These are phyloP conservation scores for Alosa alosa DNA, from an alignment of 2,113 vertebrate genomes.

Conservation along the genomic window DNA sequence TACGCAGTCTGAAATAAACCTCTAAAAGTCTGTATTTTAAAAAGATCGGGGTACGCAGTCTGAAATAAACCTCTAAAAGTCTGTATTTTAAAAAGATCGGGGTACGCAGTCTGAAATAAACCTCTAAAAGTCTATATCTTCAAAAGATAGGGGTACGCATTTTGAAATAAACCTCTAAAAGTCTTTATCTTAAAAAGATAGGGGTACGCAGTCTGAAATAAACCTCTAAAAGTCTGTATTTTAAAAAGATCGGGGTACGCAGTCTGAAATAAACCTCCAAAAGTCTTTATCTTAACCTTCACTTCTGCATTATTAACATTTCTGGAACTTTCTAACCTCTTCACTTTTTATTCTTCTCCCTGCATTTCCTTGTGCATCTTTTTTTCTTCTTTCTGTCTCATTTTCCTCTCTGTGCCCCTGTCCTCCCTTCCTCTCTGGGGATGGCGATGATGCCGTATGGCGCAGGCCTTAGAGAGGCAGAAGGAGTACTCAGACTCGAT, in stretches of 20 bases:
- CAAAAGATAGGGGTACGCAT: too few species aligned
- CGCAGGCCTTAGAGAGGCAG: conserved; percentile 90
- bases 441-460: conserved; percentile 17
- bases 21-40: too few species aligned
- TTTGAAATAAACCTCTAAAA: too few species aligned
- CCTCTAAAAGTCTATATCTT: too few species aligned
- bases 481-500: conserved; percentile 88
- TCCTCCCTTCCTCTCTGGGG: conserved; percentile 40
- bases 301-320: not conserved
- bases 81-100: too few species aligned
- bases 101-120: too few species aligned
- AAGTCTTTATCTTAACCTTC: not conserved
- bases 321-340: not conserved
- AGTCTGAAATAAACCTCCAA: too few species aligned
- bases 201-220: too few species aligned
- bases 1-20: conserved; percentile 61
- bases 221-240: too few species aligned
- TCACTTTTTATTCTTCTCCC: not conserved
- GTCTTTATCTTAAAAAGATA: too few species aligned
- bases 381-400: conserved; percentile 5
- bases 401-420: conserved; percentile 5
- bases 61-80: not conserved
- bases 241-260: too few species aligned
- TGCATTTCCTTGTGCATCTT: conserved; percentile 6
- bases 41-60: conserved; percentile 67